Conservation (phyloP, 2,888 invertebrate species). For the Diaperis boleti region DNA sequence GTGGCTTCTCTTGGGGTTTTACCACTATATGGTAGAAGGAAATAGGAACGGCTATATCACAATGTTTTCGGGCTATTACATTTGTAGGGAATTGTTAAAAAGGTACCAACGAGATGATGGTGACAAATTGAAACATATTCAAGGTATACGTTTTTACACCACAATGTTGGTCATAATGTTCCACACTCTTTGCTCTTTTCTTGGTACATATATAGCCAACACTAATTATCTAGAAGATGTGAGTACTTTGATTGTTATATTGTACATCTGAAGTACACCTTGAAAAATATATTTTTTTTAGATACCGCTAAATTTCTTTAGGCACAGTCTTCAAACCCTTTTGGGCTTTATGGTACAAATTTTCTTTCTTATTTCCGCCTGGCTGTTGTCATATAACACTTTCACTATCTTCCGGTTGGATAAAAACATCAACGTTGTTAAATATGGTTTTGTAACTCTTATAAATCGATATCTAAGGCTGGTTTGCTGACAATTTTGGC, state of each 20-base stretch:
- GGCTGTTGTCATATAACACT: slow-evolving; percentile 50
- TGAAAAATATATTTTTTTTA: slow-evolving; percentile 3
- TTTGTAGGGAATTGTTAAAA: slow-evolving; percentile 44
- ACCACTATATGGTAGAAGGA: neutral
- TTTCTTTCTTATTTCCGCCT: slow-evolving; percentile 51
- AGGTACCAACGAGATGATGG: slow-evolving; percentile 23
- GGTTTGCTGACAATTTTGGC: neutral
- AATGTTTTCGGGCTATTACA: slow-evolving; percentile 47
- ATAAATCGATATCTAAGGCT: slow-evolving; percentile 35
- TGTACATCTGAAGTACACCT: neutral
- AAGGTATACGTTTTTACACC: slow-evolving; percentile 52
- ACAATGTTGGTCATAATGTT: slow-evolving; percentile 50
- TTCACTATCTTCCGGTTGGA: slow-evolving; percentile 46
- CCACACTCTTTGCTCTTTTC: slow-evolving; percentile 48
- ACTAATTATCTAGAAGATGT: slow-evolving; percentile 37
- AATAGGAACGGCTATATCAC: slow-evolving; percentile 23
- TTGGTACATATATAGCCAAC: slow-evolving; percentile 44
- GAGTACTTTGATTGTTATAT: slow-evolving; percentile 3
- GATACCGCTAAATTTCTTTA: slow-evolving; percentile 40
- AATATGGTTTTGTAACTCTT: slow-evolving; percentile 20
- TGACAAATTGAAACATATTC: slow-evolving; percentile 50
- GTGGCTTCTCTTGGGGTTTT: slow-evolving; percentile 6
- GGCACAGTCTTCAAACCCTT: slow-evolving; percentile 40
- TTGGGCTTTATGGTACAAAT: slow-evolving; percentile 51
- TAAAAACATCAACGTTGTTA: slow-evolving; percentile 8